These are phyloP conservation scores for Cephus spinipes DNA, from an alignment of 2,888 invertebrate species.

Conservation along the genomic window DNA sequence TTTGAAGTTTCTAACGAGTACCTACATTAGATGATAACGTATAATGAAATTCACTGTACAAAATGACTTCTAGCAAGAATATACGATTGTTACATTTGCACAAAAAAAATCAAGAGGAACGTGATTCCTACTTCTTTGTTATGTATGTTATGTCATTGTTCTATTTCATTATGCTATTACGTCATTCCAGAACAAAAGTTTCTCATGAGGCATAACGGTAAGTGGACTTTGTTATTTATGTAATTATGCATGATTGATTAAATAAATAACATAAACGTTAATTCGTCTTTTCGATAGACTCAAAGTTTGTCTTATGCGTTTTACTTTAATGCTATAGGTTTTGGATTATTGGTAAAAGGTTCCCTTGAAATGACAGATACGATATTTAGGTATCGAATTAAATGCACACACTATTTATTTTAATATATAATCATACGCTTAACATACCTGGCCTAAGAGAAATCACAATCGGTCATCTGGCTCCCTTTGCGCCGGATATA, in stretches of 20 bases:
- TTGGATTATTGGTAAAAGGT: too few species aligned
- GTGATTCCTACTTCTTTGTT: too few species aligned
- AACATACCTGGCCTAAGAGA: conserved; percentile 62
- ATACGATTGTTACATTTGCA: conserved; percentile 60
- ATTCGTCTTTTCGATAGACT: too few species aligned
- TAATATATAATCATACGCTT: conserved; percentile 64
- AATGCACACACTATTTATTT: conserved; percentile 65
- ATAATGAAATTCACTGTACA: conserved; percentile 20
- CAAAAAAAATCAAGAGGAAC: conserved; percentile 17
- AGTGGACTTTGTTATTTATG: too few species aligned
- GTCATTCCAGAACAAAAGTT: too few species aligned
- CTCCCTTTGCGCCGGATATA: conserved; percentile 52
- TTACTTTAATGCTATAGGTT: too few species aligned
- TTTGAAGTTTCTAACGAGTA: conserved; percentile 7
- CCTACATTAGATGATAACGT: conserved; percentile 8
- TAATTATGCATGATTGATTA: too few species aligned
- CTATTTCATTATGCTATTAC: too few species aligned
- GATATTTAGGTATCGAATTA: conserved; percentile 31
- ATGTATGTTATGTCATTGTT: too few species aligned
- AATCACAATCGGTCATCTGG: conserved; percentile 59
- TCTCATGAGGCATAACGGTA: too few species aligned
- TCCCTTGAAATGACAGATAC: background rate
- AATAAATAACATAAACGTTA: too few species aligned
- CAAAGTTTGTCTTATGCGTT: too few species aligned
- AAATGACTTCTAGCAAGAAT: conserved; percentile 48